Percentiles rank a stretch among this genome's conserved stretches.
phyloP scores from a whole-genome alignment of 2,888 invertebrate species.

The Tipula lateralis region DNA sequence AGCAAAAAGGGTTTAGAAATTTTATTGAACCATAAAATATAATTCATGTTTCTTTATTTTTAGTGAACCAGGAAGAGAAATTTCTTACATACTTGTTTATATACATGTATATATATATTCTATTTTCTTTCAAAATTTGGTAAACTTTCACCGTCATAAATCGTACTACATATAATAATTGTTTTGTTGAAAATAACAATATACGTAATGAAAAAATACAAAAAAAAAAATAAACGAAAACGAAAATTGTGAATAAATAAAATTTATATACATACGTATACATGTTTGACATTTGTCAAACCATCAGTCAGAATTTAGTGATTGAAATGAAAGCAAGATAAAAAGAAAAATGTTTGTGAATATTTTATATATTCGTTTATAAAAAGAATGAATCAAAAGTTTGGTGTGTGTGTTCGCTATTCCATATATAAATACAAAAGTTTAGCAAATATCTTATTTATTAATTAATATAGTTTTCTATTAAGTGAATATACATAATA shows the following conservation, averaged over 20 bases:
- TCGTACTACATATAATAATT: constrained; percentile 19
- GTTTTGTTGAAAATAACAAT: neutral
- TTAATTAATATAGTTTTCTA: neutral
- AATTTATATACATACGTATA: neutral
- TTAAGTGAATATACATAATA: neutral
- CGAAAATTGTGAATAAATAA: constrained; percentile 24
- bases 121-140: neutral
- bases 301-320: constrained; percentile 24
- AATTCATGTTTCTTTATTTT: neutral
- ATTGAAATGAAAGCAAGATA: constrained; percentile 24
- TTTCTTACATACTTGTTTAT: neutral
- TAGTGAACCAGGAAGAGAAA: constrained; percentile 24
- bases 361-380: neutral
- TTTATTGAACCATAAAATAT: constrained; percentile 11
- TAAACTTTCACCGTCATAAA: neutral
- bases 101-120: neutral
- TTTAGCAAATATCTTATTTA: neutral
- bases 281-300: constrained; percentile 19
- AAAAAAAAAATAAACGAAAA: neutral
- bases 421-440: too few species aligned
- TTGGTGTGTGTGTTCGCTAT: neutral
- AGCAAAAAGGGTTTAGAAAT: constrained; percentile 6
- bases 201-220: neutral
- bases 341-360: neutral
- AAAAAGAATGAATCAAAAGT: neutral